These are phyloP conservation scores for Thalpophila matura DNA, from an alignment of 2,888 invertebrate genomes.

Conservation along the genomic window DNA sequence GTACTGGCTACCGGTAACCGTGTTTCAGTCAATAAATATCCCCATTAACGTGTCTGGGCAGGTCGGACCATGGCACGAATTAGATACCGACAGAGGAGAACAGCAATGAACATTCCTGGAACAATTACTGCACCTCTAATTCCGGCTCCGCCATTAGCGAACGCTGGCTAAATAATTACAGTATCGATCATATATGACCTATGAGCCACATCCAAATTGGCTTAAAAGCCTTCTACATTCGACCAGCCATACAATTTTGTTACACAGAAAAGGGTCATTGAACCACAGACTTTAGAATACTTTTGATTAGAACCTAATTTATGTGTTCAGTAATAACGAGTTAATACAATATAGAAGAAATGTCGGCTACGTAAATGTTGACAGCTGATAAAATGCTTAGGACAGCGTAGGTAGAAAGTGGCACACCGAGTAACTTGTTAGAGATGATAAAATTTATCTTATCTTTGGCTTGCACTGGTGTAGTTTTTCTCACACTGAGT, in stretches of 20 bases:
- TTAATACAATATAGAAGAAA: conserved; percentile 72
- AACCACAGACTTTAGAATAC: no score
- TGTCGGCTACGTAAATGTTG: conserved; percentile 85
- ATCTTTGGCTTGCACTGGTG: conserved; percentile 68
- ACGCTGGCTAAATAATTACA: conserved; percentile 78
- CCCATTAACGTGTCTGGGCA: conserved; percentile 71
- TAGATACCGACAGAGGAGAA: conserved; percentile 69
- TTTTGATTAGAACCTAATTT: conserved; percentile 63
- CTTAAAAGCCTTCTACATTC: conserved; percentile 56
- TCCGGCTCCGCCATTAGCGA: conserved; percentile 76
- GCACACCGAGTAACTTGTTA: conserved; percentile 72
- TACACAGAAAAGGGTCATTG: conserved; percentile 44
- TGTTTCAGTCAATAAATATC: conserved; percentile 72
- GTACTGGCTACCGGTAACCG: conserved; percentile 67
- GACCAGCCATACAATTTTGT: conserved; percentile 39
- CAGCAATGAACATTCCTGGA: conserved; percentile 82
- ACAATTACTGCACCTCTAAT: conserved; percentile 81
- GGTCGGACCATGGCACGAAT: conserved; percentile 70
- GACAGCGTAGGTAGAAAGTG: conserved; percentile 75
- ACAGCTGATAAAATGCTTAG: conserved; percentile 78
- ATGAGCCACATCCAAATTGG: conserved; percentile 52
- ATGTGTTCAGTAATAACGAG: conserved; percentile 62
- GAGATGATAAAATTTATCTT: conserved; percentile 77
- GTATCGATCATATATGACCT: conserved; percentile 50
- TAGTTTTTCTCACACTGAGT: conserved; percentile 68